A percentile compares a stretch with the other conserved stretches of the same genome.
Evolutionary conservation across 2,888 invertebrate genomes (phyloP).

Genomic region (Sesia bembeciformis): DNA sequence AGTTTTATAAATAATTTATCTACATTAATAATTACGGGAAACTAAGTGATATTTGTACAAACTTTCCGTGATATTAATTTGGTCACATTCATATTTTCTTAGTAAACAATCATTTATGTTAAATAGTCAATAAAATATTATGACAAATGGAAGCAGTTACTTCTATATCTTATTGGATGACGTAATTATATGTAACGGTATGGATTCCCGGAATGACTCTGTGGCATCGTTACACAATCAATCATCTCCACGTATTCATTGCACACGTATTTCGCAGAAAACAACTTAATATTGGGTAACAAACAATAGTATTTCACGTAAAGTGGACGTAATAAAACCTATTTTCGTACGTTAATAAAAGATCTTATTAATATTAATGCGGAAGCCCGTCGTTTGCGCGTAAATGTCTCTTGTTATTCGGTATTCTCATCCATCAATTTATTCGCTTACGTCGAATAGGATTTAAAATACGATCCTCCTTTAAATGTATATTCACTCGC

Average conservation of each 20-base stretch:
- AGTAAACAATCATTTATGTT: no score
- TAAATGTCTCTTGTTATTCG: background rate
- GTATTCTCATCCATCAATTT: no score
- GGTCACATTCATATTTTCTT: no score
- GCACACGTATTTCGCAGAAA: background rate
- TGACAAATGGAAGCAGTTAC: background rate
- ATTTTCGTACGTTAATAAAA: background rate
- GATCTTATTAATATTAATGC: background rate
- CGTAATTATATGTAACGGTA: background rate
- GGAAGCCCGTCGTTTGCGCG: background rate
- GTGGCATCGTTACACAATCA: background rate
- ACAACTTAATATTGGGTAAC: background rate
- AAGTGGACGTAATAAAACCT: background rate
- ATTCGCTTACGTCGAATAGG: no score
- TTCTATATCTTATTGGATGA: background rate
- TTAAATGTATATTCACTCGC: no score
- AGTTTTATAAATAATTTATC: no score
- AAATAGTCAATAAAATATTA: no score
- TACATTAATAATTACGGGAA: no score
- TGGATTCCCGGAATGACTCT: background rate
- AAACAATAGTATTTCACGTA: background rate
- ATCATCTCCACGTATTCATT: background rate
- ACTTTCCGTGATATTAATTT: no score
- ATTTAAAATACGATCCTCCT: no score
- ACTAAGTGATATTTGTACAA: no score